Conservation (phyloP, 2,888 invertebrate species). For the Aspidiotus rigidus region DNA sequence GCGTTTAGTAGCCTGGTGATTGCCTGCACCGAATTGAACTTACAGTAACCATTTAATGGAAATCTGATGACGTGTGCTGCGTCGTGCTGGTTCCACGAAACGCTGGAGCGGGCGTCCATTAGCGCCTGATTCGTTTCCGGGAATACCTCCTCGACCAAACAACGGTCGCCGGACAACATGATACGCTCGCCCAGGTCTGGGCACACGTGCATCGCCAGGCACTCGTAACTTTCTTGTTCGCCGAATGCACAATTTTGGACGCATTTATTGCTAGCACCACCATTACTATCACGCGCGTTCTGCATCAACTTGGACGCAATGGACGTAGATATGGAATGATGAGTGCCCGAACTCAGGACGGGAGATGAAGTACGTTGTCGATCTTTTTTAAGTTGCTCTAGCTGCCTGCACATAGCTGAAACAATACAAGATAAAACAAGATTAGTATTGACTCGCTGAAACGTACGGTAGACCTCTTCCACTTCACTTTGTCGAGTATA, state of each 20-base stretch:
- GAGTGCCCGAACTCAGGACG: conserved; percentile 46
- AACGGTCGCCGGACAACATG: conserved; percentile 69
- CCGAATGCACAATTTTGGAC: conserved; percentile 22
- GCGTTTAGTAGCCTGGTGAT: conserved; percentile 61
- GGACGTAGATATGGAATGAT: conserved; percentile 33
- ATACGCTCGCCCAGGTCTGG: conserved; percentile 72
- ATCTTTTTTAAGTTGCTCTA: conserved; percentile 64
- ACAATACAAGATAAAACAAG: conserved; percentile 36
- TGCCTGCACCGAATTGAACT: conserved; percentile 80
- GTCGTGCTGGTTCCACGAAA: conserved; percentile 73
- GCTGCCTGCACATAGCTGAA: conserved; percentile 62
- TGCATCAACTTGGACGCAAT: conserved; percentile 36
- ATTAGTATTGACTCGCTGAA: too few relatives aligned
- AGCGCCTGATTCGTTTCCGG: conserved; percentile 69
- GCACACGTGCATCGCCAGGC: conserved; percentile 68
- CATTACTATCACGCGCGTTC: conserved; percentile 36
- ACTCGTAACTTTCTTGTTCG: conserved; percentile 51
- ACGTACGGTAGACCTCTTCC: too few relatives aligned
- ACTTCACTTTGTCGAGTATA: too few relatives aligned
- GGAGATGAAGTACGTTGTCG: conserved; percentile 41
- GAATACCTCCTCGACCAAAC: conserved; percentile 63
- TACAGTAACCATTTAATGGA: conserved; percentile 79
- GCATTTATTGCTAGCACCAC: conserved; percentile 27
- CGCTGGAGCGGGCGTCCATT: conserved; percentile 67
- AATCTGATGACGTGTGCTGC: conserved; percentile 73